Percentiles rank a stretch among this genome's conserved stretches.
Conservation (phyloP, 1,140 invertebrate species). For the Ips typographus region DNA sequence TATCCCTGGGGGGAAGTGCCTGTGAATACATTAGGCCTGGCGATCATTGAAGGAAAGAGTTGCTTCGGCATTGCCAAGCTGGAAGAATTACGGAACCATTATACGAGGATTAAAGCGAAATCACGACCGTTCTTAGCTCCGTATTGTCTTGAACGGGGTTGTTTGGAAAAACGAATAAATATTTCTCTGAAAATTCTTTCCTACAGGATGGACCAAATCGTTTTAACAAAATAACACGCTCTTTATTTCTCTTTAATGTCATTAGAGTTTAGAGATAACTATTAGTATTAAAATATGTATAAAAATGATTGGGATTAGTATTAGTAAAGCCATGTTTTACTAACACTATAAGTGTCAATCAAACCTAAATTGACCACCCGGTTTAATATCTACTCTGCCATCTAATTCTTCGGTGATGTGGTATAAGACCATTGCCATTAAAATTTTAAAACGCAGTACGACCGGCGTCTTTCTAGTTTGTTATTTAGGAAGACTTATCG, state of each 20-base stretch:
- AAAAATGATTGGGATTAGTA: background rate
- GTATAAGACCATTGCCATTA: conserved; percentile 46
- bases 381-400: conserved; percentile 41
- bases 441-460: conserved; percentile 51
- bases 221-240: background rate
- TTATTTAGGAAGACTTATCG: conserved; percentile 50
- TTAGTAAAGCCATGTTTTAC: background rate
- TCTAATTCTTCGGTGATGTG: conserved; percentile 48
- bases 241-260: background rate
- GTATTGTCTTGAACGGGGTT: conserved; percentile 52
- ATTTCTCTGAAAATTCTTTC: conserved; percentile 39
- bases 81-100: conserved; percentile 51
- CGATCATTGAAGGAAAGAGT: conserved; percentile 38
- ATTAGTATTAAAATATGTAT: background rate
- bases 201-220: conserved; percentile 19
- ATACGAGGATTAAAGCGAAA: conserved; percentile 53
- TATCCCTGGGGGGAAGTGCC: conserved; percentile 27
- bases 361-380: conserved; percentile 9
- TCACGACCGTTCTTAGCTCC: conserved; percentile 48
- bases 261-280: background rate
- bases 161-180: conserved; percentile 54
- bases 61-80: conserved; percentile 36
- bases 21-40: conserved; percentile 35
- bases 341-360: background rate
- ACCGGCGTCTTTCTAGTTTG: conserved; percentile 49